Conservation (phyloP, 64 coral and sea anemone genomes). For the Anthopleura sola region DNA sequence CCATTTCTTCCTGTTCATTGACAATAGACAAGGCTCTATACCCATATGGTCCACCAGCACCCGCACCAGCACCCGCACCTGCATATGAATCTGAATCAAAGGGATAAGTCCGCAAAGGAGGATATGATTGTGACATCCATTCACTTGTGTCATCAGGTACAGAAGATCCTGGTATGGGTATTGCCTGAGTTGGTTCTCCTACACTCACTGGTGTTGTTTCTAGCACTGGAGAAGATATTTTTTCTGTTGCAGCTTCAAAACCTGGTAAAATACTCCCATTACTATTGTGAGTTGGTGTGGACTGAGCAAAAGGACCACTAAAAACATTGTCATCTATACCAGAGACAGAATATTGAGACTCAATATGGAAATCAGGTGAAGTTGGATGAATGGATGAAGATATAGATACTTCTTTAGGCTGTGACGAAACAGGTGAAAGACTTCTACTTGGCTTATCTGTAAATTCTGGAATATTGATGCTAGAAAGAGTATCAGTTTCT, state of each 20-base stretch:
- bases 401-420: neutral
- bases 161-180: slow-evolving; percentile 25
- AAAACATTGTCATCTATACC: slow-evolving; percentile 5
- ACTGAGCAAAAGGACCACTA: neutral
- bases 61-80: too few relatives aligned
- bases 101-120: neutral
- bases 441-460: slow-evolving; percentile 4
- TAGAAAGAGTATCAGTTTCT: slow-evolving; percentile 4
- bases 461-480: neutral
- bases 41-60: neutral
- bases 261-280: neutral
- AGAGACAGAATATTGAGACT: slow-evolving; percentile 13
- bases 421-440: neutral
- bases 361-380: slow-evolving; percentile 8
- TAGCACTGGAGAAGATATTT: neutral
- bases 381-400: neutral
- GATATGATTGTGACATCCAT: neutral
- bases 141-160: slow-evolving; percentile 4
- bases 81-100: neutral
- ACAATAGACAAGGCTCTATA: slow-evolving; percentile 74
- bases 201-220: neutral
- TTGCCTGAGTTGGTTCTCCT: slow-evolving; percentile 33
- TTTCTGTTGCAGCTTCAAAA: neutral
- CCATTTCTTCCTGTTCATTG: slow-evolving; percentile 71
- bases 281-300: neutral